Conservation (phyloP, 2,797 vertebrate species). For the Melanotaenia parkinsoni region DNA sequence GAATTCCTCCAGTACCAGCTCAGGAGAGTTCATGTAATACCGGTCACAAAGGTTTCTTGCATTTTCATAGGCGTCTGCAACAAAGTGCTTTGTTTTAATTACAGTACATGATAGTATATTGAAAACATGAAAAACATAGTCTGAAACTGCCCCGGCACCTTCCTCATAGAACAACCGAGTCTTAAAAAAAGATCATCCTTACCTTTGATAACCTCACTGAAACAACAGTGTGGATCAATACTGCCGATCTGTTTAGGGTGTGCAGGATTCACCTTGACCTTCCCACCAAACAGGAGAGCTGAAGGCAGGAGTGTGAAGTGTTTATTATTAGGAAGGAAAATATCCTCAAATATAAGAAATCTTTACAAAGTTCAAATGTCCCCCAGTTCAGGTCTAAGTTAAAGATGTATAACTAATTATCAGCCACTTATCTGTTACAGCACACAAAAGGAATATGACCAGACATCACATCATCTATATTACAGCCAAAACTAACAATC, state of each 20-base stretch:
- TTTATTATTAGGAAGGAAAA: not conserved
- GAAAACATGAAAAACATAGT: not conserved
- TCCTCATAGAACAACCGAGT: not conserved
- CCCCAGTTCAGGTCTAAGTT: not conserved
- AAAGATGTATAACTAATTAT: too few relatives aligned
- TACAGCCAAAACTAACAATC: not conserved
- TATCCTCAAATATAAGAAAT: not conserved
- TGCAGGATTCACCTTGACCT: conserved; percentile 90
- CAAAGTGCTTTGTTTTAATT: conserved; percentile 25
- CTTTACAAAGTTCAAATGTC: not conserved
- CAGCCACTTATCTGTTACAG: too few relatives aligned
- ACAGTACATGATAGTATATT: rapidly evolving
- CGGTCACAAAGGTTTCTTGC: conserved; percentile 95
- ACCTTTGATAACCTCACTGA: conserved; percentile 94
- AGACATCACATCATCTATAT: not conserved
- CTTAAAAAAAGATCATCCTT: conserved; percentile 37
- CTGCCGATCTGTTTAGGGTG: conserved; percentile 98
- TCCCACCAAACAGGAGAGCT: conserved; percentile 96
- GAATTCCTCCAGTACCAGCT: conserved; percentile 90
- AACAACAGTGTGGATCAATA: conserved; percentile 93
- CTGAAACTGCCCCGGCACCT: not conserved
- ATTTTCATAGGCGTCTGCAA: conserved; percentile 95
- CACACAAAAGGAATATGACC: too few relatives aligned
- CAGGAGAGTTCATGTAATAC: conserved; percentile 97
- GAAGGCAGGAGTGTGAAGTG: not conserved